A percentile compares a stretch with the other conserved stretches of the same genome.
These are phyloP conservation scores for Eudyptes chrysolophus DNA, from an alignment of 2,113 vertebrate genomes.

Conservation along the genomic window DNA sequence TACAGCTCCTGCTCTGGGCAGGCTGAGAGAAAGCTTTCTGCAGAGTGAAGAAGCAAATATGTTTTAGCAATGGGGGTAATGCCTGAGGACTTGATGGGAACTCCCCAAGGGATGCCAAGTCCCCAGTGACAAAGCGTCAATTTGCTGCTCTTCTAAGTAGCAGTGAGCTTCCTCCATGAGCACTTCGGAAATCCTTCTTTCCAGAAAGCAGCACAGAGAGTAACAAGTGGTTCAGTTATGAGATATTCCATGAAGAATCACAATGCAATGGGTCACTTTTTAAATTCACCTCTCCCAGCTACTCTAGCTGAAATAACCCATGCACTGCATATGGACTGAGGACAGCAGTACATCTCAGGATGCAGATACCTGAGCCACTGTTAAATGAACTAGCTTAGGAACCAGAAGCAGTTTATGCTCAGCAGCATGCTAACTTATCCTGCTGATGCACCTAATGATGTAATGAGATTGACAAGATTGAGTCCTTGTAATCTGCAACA, in stretches of 20 bases:
- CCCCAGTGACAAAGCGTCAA: not conserved
- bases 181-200: not conserved
- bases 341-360: not conserved
- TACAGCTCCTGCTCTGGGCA: not conserved
- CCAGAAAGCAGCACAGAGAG: not conserved
- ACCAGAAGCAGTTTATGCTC: not conserved
- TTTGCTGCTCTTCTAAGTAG: not conserved
- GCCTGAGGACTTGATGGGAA: not conserved
- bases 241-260: not conserved
- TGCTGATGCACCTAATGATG: not conserved
- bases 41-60: not conserved
- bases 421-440: not conserved
- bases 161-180: not conserved
- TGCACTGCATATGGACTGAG: not conserved
- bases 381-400: not conserved
- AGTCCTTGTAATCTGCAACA: not conserved
- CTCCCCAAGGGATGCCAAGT: not conserved
- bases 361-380: not conserved
- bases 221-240: not conserved
- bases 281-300: not conserved
- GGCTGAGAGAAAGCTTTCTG: not conserved
- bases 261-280: not conserved
- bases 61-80: not conserved
- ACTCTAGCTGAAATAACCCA: not conserved
- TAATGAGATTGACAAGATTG: not conserved